Percentiles rank a stretch among this genome's conserved stretches.
Evolutionary conservation across 35 echinoderm and acorn worm species (phyloP).

Genomic region (Hemicentrotus pulcherrimus): DNA sequence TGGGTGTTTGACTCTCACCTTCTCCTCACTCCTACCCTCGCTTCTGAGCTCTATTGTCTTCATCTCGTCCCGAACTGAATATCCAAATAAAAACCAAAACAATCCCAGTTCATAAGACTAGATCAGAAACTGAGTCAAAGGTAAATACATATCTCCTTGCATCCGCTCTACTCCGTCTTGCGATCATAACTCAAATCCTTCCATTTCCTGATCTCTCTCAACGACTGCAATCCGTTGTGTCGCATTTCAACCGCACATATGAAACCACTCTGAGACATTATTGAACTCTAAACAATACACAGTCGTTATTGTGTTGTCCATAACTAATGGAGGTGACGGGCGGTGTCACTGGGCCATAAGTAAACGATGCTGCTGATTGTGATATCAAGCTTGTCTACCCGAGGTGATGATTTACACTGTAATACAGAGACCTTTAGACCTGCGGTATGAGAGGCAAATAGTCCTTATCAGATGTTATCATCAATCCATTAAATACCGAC

Average conservation of each 20-base stretch:
- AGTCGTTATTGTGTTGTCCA: background rate
- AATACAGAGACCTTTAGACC: constrained; percentile 17
- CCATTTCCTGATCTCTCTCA: background rate
- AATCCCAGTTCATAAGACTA: background rate
- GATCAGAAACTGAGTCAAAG: background rate
- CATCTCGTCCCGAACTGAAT: background rate
- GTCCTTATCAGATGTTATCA: constrained; percentile 3
- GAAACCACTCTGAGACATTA: background rate
- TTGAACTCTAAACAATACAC: background rate
- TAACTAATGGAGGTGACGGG: background rate
- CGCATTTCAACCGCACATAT: background rate
- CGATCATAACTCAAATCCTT: background rate
- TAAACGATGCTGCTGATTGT: background rate
- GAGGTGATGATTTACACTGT: background rate
- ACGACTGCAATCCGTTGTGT: background rate
- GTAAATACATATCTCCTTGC: background rate
- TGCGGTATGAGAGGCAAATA: background rate
- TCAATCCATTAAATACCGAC: background rate
- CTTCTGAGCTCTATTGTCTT: background rate
- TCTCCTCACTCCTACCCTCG: background rate
- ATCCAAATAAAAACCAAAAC: background rate
- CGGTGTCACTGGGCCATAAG: background rate
- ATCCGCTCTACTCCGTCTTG: background rate
- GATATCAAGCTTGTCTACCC: background rate
- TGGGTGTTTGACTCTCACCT: background rate